These are phyloP conservation scores for Aphis craccivora DNA, from an alignment of 1,140 invertebrate species.

Conservation along the genomic window DNA sequence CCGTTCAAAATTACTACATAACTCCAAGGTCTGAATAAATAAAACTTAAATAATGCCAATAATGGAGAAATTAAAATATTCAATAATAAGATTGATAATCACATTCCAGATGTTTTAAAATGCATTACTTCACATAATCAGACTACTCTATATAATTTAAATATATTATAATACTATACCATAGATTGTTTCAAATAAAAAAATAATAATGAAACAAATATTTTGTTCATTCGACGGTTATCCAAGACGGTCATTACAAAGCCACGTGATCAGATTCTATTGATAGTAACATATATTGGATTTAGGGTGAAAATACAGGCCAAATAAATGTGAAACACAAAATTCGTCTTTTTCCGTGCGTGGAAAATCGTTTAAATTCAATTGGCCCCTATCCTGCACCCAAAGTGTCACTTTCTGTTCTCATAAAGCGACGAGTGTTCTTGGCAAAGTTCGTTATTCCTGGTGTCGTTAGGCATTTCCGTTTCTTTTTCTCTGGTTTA, in stretches of 20 bases:
- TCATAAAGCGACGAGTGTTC: conserved; percentile 49
- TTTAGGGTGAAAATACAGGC: neutral
- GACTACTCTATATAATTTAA: neutral
- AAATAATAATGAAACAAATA: neutral
- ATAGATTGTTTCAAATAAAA: neutral
- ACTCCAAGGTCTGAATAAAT: neutral
- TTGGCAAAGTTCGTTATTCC: conserved; percentile 48
- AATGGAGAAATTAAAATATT: neutral
- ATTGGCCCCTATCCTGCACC: conserved; percentile 24
- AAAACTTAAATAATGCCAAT: neutral
- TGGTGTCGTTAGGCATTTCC: conserved; percentile 49
- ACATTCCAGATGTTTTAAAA: neutral
- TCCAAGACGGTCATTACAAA: neutral
- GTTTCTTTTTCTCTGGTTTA: conserved; percentile 38
- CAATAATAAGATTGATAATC: neutral
- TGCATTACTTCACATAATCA: neutral
- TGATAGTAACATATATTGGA: neutral
- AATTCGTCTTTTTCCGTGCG: conserved; percentile 13
- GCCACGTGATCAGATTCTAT: neutral
- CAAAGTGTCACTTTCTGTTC: conserved; percentile 50
- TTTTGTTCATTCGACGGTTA: neutral
- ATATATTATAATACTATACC: neutral
- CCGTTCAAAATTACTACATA: neutral
- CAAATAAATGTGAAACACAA: neutral
- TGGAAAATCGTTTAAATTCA: conserved; percentile 53